Evolutionary conservation across 2,888 invertebrate genomes (phyloP), one percentile per base, ranked within the genome.

Genomic region (Andrena bucephala): DNA sequence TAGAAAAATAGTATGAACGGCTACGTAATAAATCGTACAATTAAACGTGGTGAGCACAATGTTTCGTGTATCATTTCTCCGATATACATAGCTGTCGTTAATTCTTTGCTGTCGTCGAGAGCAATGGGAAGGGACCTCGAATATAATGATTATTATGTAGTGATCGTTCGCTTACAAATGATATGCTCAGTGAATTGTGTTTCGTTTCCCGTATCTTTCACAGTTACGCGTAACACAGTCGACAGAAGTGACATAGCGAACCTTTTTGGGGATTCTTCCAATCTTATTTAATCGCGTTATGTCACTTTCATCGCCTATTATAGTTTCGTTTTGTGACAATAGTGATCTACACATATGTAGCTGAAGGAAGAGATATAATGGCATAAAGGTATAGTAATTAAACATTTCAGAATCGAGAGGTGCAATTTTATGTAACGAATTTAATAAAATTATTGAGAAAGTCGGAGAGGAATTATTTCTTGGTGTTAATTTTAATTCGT

Each of bases 171-270:
- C 85, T 90, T 89, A 90, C 80, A 88, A 90, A 90, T 92, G 90
- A 92, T 91, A 92, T 92, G 92, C 92, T 90, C 87, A 77, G 87
- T 90, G 86, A 91, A 87, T 85, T 86, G 86, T 87, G 71, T 85
- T 81, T 85, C 71, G 85, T 84, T 70, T 73, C 70, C 54, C 62
- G 31, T 75, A 69, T 52, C 77, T 78, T 60, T 63, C 60, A 50
- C 42, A 20, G 29, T 70, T 70, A 74, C 66, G 54, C 20, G 52
- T 77, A 13, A 60, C 29, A 70, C 59, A 70, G 59, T 48, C 70
- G 70, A 42, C 60, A 57, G 70, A 60, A 59, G 48, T 29, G 70
- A 57, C 29, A 70, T 60, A 59, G 54, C 27, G 42, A 59, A 59
- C 29, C 29, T 42, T 31, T 29, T 31, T n/a, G 31, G 2, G n/a